These are phyloP conservation scores for Tarsius wallacei DNA, from an alignment of 2,797 vertebrate species.

Conservation along the genomic window DNA sequence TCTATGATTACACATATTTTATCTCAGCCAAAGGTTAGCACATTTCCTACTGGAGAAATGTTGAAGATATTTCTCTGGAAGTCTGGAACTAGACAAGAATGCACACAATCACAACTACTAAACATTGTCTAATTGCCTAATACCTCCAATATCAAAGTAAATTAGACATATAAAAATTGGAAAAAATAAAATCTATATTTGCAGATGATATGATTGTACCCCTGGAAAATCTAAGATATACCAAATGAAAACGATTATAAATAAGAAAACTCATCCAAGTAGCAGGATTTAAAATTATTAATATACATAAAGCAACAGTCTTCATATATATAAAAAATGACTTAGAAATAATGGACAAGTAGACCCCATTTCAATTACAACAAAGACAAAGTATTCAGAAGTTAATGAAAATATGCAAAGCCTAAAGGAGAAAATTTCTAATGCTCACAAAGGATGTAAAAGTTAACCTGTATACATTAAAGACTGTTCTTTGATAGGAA, in stretches of 20 bases:
- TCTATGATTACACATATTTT: background rate
- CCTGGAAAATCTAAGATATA: background rate
- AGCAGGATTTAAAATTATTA: background rate
- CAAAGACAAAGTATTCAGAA: constrained; percentile 8
- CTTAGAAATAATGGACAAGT: constrained; percentile 13
- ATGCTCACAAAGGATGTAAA: background rate
- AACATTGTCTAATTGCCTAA: background rate
- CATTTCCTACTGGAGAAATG: background rate
- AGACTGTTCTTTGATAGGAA: background rate
- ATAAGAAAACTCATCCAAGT: background rate
- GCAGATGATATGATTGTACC: background rate
- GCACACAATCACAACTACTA: background rate
- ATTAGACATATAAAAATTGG: background rate
- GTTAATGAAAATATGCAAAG: constrained; percentile 2
- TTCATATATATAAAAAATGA: background rate
- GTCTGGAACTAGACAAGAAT: background rate
- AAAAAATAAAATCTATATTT: constrained; percentile 6
- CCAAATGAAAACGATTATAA: constrained; percentile 10
- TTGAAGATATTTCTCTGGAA: background rate
- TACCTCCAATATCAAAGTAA: background rate
- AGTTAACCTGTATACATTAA: background rate
- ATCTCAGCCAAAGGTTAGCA: background rate
- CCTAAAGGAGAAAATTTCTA: background rate
- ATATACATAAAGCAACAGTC: background rate
- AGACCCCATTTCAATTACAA: background rate